Percentiles rank a stretch among this genome's conserved stretches.
These are phyloP conservation scores for Climacteris rufus DNA, from an alignment of 2,113 vertebrate genomes.

Conservation along the genomic window DNA sequence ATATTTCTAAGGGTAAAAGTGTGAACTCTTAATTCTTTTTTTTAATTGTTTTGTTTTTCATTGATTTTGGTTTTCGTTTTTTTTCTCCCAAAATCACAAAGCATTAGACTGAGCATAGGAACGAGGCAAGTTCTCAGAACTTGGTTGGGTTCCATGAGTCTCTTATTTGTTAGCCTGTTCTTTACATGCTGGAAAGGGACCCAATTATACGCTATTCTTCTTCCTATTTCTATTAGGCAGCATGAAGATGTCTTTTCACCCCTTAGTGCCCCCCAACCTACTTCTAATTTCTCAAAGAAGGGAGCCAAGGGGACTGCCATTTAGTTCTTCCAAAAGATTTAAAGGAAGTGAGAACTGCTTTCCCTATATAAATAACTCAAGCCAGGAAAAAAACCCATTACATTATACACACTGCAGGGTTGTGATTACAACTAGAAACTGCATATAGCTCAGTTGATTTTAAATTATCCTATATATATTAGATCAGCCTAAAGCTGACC, in stretches of 20 bases:
- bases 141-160: neutral
- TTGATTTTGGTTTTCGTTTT: neutral
- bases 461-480: neutral
- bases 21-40: neutral
- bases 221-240: neutral
- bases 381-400: neutral
- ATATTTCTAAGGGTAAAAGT: neutral
- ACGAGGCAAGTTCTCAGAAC: neutral
- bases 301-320: neutral
- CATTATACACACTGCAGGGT: neutral
- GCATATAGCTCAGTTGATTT: neutral
- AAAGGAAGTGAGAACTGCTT: neutral
- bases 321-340: neutral
- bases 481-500: neutral
- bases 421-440: neutral
- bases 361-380: neutral
- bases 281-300: neutral
- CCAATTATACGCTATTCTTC: neutral
- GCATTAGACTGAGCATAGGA: neutral
- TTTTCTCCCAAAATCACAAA: neutral
- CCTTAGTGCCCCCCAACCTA: neutral
- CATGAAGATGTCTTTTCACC: neutral
- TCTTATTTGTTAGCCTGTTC: neutral
- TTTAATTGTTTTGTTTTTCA: neutral
- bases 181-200: neutral